Percentiles rank a stretch among this genome's conserved stretches.
phyloP scores from a whole-genome alignment of 2,888 invertebrate species.

The Xylota segnis region DNA sequence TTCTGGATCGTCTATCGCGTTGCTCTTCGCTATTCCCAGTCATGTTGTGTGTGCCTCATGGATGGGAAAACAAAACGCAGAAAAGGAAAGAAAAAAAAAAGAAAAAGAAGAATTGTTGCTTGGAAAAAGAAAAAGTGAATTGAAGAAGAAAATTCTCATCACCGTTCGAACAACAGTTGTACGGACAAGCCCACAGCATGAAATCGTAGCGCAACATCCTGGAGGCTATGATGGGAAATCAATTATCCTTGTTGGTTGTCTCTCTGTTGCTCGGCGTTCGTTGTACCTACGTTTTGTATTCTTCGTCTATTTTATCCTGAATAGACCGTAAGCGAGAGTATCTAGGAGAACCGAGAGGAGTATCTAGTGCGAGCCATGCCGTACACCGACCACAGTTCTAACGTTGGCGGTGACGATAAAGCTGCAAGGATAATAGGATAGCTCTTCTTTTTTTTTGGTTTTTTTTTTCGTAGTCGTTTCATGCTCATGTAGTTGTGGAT shows the following conservation, averaged over 20 bases:
- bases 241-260: conserved; percentile 61
- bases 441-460: conserved; percentile 21
- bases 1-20: conserved; percentile 35
- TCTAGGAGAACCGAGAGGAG: conserved; percentile 36
- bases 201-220: conserved; percentile 65
- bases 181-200: conserved; percentile 48
- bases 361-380: conserved; percentile 28
- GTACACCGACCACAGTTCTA: conserved; percentile 54
- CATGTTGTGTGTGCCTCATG: neutral
- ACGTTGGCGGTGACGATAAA: conserved; percentile 29
- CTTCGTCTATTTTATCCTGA: conserved; percentile 17
- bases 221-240: conserved; percentile 70
- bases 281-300: neutral
- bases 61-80: conserved; percentile 11
- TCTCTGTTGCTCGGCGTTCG: conserved; percentile 1
- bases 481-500: conserved; percentile 13
- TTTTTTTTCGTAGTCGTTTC: no score
- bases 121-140: conserved; percentile 37
- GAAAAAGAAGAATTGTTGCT: neutral
- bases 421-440: conserved; percentile 54
- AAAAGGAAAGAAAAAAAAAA: neutral
- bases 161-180: conserved; percentile 43
- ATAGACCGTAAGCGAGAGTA: conserved; percentile 10
- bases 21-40: neutral
- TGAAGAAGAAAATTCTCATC: conserved; percentile 71